Percentiles rank a stretch among this genome's conserved stretches.
phyloP scores from a whole-genome alignment of 2,888 invertebrate genomes.

The Meiosimyza decipiens region DNA sequence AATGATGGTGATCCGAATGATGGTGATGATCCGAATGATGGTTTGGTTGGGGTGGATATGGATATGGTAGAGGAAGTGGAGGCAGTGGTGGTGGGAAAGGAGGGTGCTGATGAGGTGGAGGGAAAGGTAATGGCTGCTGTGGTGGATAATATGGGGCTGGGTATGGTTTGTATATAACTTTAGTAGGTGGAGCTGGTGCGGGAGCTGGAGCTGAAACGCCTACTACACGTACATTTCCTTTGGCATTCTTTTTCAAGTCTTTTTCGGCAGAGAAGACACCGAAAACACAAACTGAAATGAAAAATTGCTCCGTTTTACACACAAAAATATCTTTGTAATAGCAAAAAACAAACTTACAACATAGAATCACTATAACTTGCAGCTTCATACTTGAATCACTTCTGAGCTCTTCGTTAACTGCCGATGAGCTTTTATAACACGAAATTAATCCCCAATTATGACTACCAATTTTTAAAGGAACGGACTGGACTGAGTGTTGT shows the following conservation, averaged over 20 bases:
- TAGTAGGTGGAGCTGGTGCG: slow-evolving; percentile 8
- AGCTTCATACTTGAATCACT: slow-evolving; percentile 5
- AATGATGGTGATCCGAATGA: too few relatives aligned
- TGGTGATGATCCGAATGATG: too few relatives aligned
- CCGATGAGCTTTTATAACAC: too few relatives aligned
- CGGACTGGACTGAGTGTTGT: too few relatives aligned
- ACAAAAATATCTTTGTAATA: not conserved
- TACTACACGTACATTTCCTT: not conserved
- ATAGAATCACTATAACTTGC: not conserved
- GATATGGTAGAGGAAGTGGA: too few relatives aligned
- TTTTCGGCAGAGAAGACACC: not conserved
- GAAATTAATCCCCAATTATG: too few relatives aligned
- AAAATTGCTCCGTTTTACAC: not conserved
- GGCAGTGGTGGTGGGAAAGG: too few relatives aligned
- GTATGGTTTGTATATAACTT: not conserved
- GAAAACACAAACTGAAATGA: not conserved
- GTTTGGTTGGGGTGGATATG: too few relatives aligned
- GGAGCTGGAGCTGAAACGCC: not conserved
- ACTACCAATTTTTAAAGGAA: too few relatives aligned
- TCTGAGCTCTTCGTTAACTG: not conserved
- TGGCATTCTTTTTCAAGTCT: not conserved
- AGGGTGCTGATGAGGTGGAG: too few relatives aligned
- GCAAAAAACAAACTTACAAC: not conserved
- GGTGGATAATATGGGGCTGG: not conserved
- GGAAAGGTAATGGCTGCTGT: too few relatives aligned